Evolutionary conservation across 2,113 vertebrate species (phyloP).

Genomic region (Euleptes europaea): DNA sequence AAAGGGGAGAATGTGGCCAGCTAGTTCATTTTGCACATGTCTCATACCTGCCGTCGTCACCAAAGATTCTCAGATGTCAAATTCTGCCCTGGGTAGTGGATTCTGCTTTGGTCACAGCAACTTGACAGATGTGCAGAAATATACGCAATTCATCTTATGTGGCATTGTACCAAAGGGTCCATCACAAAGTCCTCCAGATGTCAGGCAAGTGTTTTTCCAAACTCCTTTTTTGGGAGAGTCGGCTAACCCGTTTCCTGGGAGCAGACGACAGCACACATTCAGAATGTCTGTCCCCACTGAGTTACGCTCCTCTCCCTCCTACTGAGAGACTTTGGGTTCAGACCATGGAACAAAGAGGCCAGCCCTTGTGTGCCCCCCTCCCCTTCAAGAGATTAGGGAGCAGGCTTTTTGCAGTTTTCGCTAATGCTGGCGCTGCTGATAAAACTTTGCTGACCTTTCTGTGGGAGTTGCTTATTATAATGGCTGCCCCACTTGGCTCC

Average conservation of each 20-base stretch:
- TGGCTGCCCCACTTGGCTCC: background rate
- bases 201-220: background rate
- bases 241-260: background rate
- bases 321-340: background rate
- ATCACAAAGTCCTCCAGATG: background rate
- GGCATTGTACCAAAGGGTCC: background rate
- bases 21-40: no score
- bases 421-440: background rate
- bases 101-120: background rate
- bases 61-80: background rate
- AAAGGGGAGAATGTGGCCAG: background rate
- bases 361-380: background rate
- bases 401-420: background rate
- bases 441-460: background rate
- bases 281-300: background rate
- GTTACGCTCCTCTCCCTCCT: background rate
- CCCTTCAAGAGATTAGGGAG: no score
- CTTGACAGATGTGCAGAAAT: background rate
- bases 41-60: background rate
- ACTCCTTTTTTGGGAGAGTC: background rate
- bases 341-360: background rate
- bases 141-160: background rate
- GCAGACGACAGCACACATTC: background rate
- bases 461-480: background rate
- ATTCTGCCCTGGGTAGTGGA: background rate